Evolutionary conservation across 2,888 invertebrate genomes (phyloP).

Genomic region (Parthenolecanium corni): DNA sequence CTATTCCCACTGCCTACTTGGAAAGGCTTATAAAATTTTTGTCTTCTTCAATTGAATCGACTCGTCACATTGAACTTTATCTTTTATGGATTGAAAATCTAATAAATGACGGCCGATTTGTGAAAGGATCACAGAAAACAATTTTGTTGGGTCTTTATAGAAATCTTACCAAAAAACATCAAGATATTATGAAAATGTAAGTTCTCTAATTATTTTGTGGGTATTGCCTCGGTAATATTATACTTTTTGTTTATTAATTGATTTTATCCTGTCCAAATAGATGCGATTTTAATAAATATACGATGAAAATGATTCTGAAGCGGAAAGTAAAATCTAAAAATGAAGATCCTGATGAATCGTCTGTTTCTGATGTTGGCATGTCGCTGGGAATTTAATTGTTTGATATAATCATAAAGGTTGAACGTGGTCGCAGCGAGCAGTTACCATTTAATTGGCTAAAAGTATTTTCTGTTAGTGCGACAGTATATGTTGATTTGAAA

Average conservation of each 20-base stretch:
- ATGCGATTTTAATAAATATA: constrained; percentile 32
- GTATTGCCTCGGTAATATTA: not conserved
- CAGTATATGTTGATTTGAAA: too few species aligned
- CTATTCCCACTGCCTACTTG: constrained; percentile 61
- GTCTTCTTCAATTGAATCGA: constrained; percentile 59
- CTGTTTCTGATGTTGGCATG: too few species aligned
- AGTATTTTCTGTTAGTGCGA: too few species aligned
- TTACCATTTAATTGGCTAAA: too few species aligned
- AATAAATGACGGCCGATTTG: constrained; percentile 40
- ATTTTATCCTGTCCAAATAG: constrained; percentile 27
- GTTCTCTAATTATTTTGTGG: constrained; percentile 39
- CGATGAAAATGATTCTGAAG: constrained; percentile 20
- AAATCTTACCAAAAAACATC: constrained; percentile 62
- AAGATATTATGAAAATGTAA: constrained; percentile 74
- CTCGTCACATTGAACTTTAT: constrained; percentile 80
- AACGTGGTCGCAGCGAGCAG: too few species aligned
- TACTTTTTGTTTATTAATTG: too few species aligned
- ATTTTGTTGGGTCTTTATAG: constrained; percentile 40
- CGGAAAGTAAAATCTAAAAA: not conserved
- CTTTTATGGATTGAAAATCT: constrained; percentile 64
- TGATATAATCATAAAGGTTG: too few species aligned
- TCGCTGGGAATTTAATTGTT: too few species aligned
- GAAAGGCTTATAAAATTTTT: constrained; percentile 61
- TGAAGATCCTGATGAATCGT: not conserved
- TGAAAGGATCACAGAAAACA: constrained; percentile 16